phyloP scores from a whole-genome alignment of 2,113 vertebrate genomes.

The Petroica traversi region DNA sequence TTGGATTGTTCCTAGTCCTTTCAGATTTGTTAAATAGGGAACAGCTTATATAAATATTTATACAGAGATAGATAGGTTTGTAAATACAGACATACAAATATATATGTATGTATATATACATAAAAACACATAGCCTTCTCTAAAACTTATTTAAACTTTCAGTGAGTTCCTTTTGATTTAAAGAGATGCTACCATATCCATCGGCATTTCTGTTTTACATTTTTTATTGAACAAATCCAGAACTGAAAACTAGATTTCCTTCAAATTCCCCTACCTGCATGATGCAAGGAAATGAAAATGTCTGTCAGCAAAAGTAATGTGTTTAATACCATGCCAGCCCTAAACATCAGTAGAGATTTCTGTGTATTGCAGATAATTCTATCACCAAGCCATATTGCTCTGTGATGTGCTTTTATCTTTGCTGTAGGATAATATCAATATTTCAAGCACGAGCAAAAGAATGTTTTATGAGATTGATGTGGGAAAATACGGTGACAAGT shows the following conservation, averaged over 20 bases:
- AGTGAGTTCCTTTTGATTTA: constrained; percentile 60
- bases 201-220: constrained; percentile 53
- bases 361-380: constrained; percentile 76
- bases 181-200: constrained; percentile 14
- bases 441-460: constrained; percentile 70
- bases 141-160: constrained; percentile 43
- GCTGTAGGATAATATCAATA: constrained; percentile 74
- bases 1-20: background rate
- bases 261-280: constrained; percentile 65
- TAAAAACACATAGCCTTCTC: background rate
- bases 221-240: constrained; percentile 62
- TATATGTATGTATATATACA: background rate
- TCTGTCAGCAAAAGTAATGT: constrained; percentile 81
- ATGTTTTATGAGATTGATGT: constrained; percentile 74
- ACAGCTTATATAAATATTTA: background rate
- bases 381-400: constrained; percentile 73
- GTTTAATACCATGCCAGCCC: constrained; percentile 76
- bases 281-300: constrained; percentile 73
- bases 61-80: background rate
- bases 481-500: constrained; percentile 69
- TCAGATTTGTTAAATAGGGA: background rate
- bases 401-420: constrained; percentile 75
- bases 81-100: background rate
- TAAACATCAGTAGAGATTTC: constrained; percentile 78
- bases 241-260: constrained; percentile 70